Base-by-base conservation (phyloP, 2,888 invertebrate species). In the Acleris holmiana region DNA sequence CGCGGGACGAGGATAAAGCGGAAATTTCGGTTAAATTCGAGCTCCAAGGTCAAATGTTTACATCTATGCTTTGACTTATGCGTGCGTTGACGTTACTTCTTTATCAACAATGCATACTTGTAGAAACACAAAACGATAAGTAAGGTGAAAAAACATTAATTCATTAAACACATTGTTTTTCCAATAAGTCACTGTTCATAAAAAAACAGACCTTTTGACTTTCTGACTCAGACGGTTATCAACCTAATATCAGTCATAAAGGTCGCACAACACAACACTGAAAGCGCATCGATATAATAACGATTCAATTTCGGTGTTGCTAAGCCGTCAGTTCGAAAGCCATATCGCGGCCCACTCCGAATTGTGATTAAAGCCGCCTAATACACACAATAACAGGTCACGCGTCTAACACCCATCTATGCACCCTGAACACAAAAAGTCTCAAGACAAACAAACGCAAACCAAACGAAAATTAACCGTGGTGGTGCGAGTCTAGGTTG, bases 371-470 rank as follows among this genome's bases (percentile, higher is more conserved):
- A 91, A 88, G 85, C 88, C 90, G 87, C 90, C 90, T 88, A 91
- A 91, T 91, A 90, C 90, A 91, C 89, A 91, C 91, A 91, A 89
- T 89, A 91, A 91, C 91, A 89, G 90, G 90, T 90, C 91, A 89
- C 86, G 86, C 90, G 85, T 84, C 88, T 89, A 86, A 90, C 89
- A 87, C 86, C 85, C 80, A 77, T 80, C 71, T 74, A 76, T 77
- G 73, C 69, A 70, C 71, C 69, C 71, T 59, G 61, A 71, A 75
- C 78, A 73, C 71, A 76, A 83, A 84, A 79, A 78, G 78, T 75
- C 67, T 63, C 68, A 77, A 74, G 72, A 68, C 57, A 69, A 74
- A 60, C 63, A 58, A 59, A n/a, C 4, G 2, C 15, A 7, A 13
- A 1, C 10, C 49, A 63, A 47, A 7, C 44, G 1, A 81, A 80